Conservation (phyloP, 2,113 vertebrate genomes). For the Nerophis lumbriciformis region DNA sequence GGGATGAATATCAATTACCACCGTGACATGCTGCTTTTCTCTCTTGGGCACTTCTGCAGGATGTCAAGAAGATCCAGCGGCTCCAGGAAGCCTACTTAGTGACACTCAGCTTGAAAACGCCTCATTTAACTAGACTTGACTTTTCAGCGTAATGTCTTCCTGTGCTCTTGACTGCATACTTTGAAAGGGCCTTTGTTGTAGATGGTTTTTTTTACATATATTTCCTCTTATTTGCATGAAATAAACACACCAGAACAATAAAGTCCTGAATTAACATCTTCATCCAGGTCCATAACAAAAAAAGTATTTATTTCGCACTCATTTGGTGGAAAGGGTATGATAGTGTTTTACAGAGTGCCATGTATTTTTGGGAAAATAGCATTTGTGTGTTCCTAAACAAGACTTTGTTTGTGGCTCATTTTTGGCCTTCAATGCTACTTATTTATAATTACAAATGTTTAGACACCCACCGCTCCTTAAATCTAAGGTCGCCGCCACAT, state of each 20-base stretch:
- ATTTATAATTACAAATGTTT: too few relatives aligned
- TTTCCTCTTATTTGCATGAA: constrained; percentile 12
- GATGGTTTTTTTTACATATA: not conserved
- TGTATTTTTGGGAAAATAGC: too few relatives aligned
- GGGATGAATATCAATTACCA: constrained; percentile 73
- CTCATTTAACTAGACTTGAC: constrained; percentile 23
- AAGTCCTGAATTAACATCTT: too few relatives aligned
- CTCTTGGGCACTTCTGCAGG: constrained; percentile 48
- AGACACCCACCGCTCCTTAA: too few relatives aligned
- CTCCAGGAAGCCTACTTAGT: constrained; percentile 23
- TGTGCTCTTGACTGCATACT: constrained; percentile 17
- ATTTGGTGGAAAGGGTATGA: too few relatives aligned
- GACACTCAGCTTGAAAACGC: constrained; percentile 31
- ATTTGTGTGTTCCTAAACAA: too few relatives aligned
- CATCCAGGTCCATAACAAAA: too few relatives aligned
- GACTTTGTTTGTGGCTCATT: too few relatives aligned
- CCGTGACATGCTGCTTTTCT: constrained; percentile 40
- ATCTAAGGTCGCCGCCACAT: too few relatives aligned
- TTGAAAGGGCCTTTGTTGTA: not conserved
- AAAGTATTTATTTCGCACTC: too few relatives aligned
- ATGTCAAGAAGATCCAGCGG: constrained; percentile 48
- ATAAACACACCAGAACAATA: not conserved
- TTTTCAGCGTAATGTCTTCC: constrained; percentile 16
- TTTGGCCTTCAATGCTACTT: too few relatives aligned
- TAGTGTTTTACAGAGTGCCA: too few relatives aligned